Evolutionary conservation across 2,113 vertebrate species (phyloP).

Genomic region (Semicossyphus pulcher): DNA sequence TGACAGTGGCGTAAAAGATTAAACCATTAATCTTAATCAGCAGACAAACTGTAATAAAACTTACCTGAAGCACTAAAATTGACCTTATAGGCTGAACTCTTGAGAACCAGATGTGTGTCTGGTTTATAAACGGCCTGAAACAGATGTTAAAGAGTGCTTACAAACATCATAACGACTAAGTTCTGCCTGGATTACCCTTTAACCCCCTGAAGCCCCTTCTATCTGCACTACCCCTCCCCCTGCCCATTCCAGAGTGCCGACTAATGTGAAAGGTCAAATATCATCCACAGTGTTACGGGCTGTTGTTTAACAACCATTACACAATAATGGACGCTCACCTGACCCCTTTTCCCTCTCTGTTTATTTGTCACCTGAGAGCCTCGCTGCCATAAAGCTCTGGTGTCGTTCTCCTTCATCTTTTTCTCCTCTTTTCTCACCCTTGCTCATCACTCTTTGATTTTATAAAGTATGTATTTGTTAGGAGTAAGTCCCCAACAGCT

Average conservation of each 20-base stretch:
- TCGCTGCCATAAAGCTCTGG: slow-evolving; percentile 23
- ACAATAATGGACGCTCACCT: slow-evolving; percentile 42
- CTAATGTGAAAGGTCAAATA: slow-evolving; percentile 66
- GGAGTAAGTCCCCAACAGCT: not conserved
- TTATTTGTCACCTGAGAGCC: slow-evolving; percentile 73
- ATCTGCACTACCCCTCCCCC: slow-evolving; percentile 7
- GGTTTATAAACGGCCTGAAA: slow-evolving; percentile 17
- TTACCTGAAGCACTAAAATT: not conserved
- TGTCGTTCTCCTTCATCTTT: slow-evolving; percentile 15
- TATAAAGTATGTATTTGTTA: not conserved
- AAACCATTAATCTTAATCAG: not conserved
- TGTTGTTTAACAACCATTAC: slow-evolving; percentile 59
- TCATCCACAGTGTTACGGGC: slow-evolving; percentile 42
- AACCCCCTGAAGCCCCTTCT: slow-evolving; percentile 16
- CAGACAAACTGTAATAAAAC: not conserved
- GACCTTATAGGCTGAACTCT: not conserved
- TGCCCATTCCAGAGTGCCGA: slow-evolving; percentile 42
- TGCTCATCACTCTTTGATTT: not conserved
- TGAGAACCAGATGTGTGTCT: slow-evolving; percentile 12
- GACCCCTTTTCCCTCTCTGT: slow-evolving; percentile 40
- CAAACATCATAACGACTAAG: slow-evolving; percentile 8
- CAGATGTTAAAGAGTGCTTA: slow-evolving; percentile 10
- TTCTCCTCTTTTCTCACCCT: not conserved
- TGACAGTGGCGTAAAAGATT: too few relatives aligned
- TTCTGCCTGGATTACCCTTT: slow-evolving; percentile 45